phyloP scores from a whole-genome alignment of 2,113 vertebrate species.

The Podarcis raffonei region DNA sequence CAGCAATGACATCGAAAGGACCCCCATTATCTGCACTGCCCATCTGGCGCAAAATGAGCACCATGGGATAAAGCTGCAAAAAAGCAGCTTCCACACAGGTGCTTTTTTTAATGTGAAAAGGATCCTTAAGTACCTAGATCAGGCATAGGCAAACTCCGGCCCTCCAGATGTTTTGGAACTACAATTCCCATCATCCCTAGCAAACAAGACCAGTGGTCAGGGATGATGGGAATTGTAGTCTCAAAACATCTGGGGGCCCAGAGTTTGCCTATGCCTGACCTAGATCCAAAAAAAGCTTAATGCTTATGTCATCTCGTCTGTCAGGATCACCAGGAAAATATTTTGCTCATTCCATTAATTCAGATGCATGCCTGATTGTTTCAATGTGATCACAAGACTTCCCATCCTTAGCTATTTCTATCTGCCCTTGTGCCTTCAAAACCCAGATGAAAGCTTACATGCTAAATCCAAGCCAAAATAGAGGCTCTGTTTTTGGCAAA shows the following conservation, averaged over 20 bases:
- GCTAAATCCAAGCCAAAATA: background rate
- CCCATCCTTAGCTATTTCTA: background rate
- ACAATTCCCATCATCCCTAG: no score
- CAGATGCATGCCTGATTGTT: background rate
- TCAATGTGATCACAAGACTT: background rate
- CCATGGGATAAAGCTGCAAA: background rate
- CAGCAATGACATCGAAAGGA: background rate
- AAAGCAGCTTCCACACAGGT: background rate
- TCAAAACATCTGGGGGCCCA: no score
- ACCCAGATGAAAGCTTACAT: background rate
- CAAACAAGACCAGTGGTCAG: no score
- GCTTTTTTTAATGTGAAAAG: background rate
- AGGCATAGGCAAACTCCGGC: no score
- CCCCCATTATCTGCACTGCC: background rate
- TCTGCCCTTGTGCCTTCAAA: background rate
- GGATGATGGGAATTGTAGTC: no score
- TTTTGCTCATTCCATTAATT: background rate
- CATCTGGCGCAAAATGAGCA: background rate
- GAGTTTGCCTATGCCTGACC: no score
- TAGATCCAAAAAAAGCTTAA: background rate
- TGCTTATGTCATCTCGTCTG: background rate
- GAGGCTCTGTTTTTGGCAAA: background rate
- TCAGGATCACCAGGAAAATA: background rate
- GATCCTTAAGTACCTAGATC: background rate
- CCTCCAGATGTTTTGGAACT: no score